A percentile compares a stretch with the other conserved stretches of the same genome.
These are phyloP conservation scores for Aegotheles bennettii DNA, from an alignment of 2,113 vertebrate species.

Conservation along the genomic window DNA sequence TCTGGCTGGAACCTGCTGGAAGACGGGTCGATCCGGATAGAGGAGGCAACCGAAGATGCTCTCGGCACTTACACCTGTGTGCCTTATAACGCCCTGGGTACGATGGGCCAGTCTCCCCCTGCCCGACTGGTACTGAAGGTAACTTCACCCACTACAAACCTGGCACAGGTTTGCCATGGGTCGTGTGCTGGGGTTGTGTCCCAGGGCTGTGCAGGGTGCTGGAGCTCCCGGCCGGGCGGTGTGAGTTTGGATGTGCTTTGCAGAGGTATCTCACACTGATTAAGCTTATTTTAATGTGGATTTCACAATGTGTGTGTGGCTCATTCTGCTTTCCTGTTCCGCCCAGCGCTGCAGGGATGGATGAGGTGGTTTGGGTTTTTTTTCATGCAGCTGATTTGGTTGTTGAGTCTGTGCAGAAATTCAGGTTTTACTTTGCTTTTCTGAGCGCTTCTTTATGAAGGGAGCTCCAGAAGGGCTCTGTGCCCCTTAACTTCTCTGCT, in stretches of 20 bases:
- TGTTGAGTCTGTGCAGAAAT: not conserved
- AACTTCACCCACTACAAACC: not conserved
- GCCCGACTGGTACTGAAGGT: slow-evolving; percentile 99
- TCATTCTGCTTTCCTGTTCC: not conserved
- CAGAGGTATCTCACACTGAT: not conserved
- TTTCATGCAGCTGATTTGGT: not conserved
- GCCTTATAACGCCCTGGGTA: slow-evolving; percentile 99
- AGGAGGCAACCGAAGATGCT: slow-evolving; percentile 97
- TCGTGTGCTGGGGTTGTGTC: not conserved
- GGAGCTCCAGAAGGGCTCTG: not conserved
- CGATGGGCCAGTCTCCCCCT: slow-evolving; percentile 97
- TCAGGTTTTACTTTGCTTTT: not conserved
- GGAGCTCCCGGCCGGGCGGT: not conserved
- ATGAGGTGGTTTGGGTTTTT: not conserved
- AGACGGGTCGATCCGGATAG: slow-evolving; percentile 95
- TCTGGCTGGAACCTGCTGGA: slow-evolving; percentile 92
- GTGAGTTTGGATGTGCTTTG: rapidly evolving
- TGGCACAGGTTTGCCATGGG: not conserved
- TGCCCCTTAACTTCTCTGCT: not conserved
- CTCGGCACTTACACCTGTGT: slow-evolving; percentile 99
- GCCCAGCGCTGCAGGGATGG: not conserved
- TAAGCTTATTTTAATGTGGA: not conserved
- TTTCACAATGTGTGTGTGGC: rapidly evolving
- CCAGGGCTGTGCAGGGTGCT: not conserved
- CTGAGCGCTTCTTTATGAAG: not conserved